These are phyloP conservation scores for Orientallactaga bullata DNA, from an alignment of 2,113 vertebrate species.

Conservation along the genomic window DNA sequence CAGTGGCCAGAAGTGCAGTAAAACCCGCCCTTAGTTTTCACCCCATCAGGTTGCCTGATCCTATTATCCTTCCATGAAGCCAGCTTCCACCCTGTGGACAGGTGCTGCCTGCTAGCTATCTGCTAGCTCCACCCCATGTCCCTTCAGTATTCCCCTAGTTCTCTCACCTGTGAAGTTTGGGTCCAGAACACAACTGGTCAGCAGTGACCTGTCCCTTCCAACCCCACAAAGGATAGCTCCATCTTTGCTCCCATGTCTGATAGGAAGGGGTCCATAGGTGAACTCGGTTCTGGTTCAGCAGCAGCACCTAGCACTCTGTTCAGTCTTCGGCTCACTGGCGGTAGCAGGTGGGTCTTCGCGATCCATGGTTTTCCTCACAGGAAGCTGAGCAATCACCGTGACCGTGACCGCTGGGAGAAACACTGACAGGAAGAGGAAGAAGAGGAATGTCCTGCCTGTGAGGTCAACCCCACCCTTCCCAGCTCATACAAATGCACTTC, in stretches of 20 bases:
- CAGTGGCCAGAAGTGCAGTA: neutral
- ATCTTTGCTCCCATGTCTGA: neutral
- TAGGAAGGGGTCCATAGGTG: fast-evolving
- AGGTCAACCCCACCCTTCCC: slow-evolving; percentile 73
- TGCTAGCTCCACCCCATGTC: neutral
- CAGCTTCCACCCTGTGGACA: neutral
- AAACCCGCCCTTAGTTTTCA: fast-evolving
- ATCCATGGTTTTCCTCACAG: slow-evolving; percentile 29
- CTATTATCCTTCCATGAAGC: too few relatives aligned
- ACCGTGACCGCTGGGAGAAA: slow-evolving; percentile 57
- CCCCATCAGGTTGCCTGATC: fast-evolving
- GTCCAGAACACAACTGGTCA: neutral
- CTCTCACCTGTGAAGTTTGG: neutral
- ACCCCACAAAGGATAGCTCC: neutral
- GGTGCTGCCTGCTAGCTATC: too few relatives aligned
- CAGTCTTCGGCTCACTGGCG: neutral
- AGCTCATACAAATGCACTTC: neutral
- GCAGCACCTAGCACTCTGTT: neutral
- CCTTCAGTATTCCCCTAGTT: neutral
- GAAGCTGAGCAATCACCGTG: slow-evolving; percentile 59
- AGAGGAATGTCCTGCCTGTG: slow-evolving; percentile 68
- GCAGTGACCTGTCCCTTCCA: neutral
- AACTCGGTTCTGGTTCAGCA: neutral
- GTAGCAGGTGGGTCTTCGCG: slow-evolving; percentile 20
- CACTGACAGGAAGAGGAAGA: slow-evolving; percentile 74